phyloP scores from a whole-genome alignment of 2,888 invertebrate genomes.

The Aleiodes testaceus region DNA sequence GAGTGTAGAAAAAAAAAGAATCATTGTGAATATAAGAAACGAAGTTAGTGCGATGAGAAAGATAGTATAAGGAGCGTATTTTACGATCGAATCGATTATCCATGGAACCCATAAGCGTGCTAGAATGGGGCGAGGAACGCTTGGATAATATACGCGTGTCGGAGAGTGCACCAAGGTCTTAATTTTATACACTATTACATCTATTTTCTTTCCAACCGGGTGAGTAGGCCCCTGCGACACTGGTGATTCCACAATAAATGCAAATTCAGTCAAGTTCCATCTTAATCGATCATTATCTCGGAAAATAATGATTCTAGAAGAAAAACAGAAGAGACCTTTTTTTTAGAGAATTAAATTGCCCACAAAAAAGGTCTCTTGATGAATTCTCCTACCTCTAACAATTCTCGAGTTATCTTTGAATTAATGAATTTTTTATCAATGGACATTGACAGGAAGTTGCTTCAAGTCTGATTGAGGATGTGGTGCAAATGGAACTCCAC shows the following conservation, averaged over 20 bases:
- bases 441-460: too few relatives aligned
- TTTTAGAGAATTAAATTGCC: too few relatives aligned
- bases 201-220: conserved; percentile 13
- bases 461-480: background rate
- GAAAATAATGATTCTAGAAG: too few relatives aligned
- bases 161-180: conserved; percentile 60
- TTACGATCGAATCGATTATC: conserved; percentile 65
- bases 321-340: too few relatives aligned
- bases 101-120: conserved; percentile 51
- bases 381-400: too few relatives aligned
- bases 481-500: background rate
- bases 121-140: conserved; percentile 48
- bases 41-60: conserved; percentile 46
- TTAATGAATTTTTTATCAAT: too few relatives aligned
- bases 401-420: too few relatives aligned
- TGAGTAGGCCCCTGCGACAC: conserved; percentile 52
- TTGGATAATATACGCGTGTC: conserved; percentile 60
- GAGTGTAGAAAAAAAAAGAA: background rate
- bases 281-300: too few relatives aligned
- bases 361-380: too few relatives aligned
- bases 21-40: conserved; percentile 27
- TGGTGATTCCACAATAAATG: too few relatives aligned
- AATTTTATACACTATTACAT: conserved; percentile 35
- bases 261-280: too few relatives aligned
- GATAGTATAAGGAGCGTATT: conserved; percentile 60